These are phyloP conservation scores for Leptopilina drosophilae DNA, from an alignment of 2,888 invertebrate species.

Conservation along the genomic window DNA sequence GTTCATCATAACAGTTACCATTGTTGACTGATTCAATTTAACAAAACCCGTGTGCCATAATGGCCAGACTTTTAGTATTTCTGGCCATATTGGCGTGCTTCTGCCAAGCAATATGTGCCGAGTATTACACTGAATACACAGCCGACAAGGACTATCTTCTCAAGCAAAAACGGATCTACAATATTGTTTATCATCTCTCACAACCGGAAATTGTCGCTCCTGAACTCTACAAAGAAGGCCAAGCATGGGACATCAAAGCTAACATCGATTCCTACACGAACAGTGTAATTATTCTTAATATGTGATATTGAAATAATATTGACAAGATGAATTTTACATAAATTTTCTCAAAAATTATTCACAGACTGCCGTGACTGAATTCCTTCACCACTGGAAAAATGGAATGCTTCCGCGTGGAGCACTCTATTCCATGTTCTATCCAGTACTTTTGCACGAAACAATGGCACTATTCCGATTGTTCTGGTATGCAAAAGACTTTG, in stretches of 20 bases:
- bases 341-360: slow-evolving; percentile 36
- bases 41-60: slow-evolving; percentile 43
- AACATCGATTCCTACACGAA: slow-evolving; percentile 65
- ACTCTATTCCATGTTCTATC: slow-evolving; percentile 77
- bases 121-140: slow-evolving; percentile 56
- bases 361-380: slow-evolving; percentile 71
- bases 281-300: slow-evolving; percentile 59
- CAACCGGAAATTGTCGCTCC: slow-evolving; percentile 64
- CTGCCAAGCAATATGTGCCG: slow-evolving; percentile 53
- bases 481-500: slow-evolving; percentile 74
- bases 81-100: slow-evolving; percentile 59
- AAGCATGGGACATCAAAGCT: slow-evolving; percentile 62
- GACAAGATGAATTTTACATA: too few species aligned
- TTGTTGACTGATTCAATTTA: slow-evolving; percentile 8
- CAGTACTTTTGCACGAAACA: slow-evolving; percentile 66
- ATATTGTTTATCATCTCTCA: slow-evolving; percentile 66
- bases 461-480: slow-evolving; percentile 71
- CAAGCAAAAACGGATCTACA: slow-evolving; percentile 70
- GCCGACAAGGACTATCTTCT: slow-evolving; percentile 68
- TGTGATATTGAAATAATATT: not conserved
- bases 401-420: slow-evolving; percentile 78
- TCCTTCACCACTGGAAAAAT: slow-evolving; percentile 69
- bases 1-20: slow-evolving; percentile 25
- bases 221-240: slow-evolving; percentile 64
- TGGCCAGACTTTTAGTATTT: slow-evolving; percentile 59